Evolutionary conservation across 2,113 vertebrate genomes (phyloP), one percentile per base, ranked within the genome.

Genomic region (Eulemur rufifrons): DNA sequence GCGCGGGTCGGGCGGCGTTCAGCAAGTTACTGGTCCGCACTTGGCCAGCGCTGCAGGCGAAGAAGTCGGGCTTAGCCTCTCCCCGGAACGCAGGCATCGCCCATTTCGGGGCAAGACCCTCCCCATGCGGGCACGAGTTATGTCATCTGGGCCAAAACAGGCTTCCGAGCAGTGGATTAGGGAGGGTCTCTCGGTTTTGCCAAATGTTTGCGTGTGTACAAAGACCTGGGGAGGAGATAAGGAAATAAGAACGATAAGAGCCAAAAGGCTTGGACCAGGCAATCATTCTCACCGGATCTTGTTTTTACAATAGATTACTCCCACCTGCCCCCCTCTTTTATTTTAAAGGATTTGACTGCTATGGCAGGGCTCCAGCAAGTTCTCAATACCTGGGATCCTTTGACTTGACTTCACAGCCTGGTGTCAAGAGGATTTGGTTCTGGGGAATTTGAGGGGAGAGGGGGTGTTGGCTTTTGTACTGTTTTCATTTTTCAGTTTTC

Each of bases 11-110:
- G 1, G 0, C 0, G 29, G 29, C 32, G 11, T 7, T 15, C 12
- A 0, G 21, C 18, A 3, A 0, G 3, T 18, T n/a, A 14, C 15
- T 0, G 0, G 11, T 5, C 9, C 4, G 10, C 5, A 2, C 29
- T 9, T 6, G 2, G 21, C n/a, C 7, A 0, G 1, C n/a, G 0
- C 9, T 9, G 32, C 14, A 0, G 32, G 8, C 7, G 27, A 27
- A 2, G 54, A 6, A 63, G 59, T 42, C 2, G 3, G 20, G 2
- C 10, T 11, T 13, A 1, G 27, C 5, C 11, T 4, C 11, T 17
- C 61, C 34, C 0, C 3, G 2, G 12, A 21, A 27, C n/a, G 3
- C 71, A 7, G 87, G 81, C 13, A 27, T 81, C 17, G 29, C 52
- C 66, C 37, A 0, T 54, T 61, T 23, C 0, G 8, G 12, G 15